Evolutionary conservation across 1,140 invertebrate species (phyloP), one percentile per base, ranked within the genome.

Genomic region (Bilobella aurantiaca): DNA sequence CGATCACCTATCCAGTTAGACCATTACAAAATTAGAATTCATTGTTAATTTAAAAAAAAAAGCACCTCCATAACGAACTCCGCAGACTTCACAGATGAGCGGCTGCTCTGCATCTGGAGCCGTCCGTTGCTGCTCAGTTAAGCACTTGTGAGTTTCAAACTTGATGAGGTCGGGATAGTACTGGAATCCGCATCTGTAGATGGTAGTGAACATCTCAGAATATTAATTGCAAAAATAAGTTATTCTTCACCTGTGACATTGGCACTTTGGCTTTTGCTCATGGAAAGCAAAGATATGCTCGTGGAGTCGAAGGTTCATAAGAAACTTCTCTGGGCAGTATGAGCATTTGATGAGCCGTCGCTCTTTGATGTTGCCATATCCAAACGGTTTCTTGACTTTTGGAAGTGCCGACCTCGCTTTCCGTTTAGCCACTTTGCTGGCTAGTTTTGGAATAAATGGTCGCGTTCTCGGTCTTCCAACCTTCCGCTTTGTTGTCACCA

Each of bases 151-250:
- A 5, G 49, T 53, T 23, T 53, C 49, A 53, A 53, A 53, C 49
- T 53, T 53, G 49, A 53, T 53, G 49, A 53, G 8, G 3, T 53
- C 49, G 5, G 49, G 49, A 23, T 53, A 53, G 49, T 53, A 53
- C 49, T 53, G 12, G 25, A 53, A 53, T 53, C 49, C 49, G 21
- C 49, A 53, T 53, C 23, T 53, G n/a, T n/a, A n/a, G n/a, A n/a
- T n/a, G n/a, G n/a, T n/a, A n/a, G n/a, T n/a, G n/a, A n/a, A n/a
- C n/a, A n/a, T n/a, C n/a, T n/a, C n/a, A n/a, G n/a, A n/a, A n/a
- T n/a, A n/a, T n/a, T n/a, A n/a, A n/a, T n/a, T n/a, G n/a, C n/a
- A n/a, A n/a, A n/a, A n/a, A n/a, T n/a, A n/a, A n/a, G n/a, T n/a
- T n/a, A n/a, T n/a, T n/a, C n/a, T n/a, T n/a, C n/a, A n/a, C n/a